A percentile compares a stretch with the other conserved stretches of the same genome.
Conservation (phyloP, 2,797 vertebrate genomes). For the Petrocephalus sullivani region DNA sequence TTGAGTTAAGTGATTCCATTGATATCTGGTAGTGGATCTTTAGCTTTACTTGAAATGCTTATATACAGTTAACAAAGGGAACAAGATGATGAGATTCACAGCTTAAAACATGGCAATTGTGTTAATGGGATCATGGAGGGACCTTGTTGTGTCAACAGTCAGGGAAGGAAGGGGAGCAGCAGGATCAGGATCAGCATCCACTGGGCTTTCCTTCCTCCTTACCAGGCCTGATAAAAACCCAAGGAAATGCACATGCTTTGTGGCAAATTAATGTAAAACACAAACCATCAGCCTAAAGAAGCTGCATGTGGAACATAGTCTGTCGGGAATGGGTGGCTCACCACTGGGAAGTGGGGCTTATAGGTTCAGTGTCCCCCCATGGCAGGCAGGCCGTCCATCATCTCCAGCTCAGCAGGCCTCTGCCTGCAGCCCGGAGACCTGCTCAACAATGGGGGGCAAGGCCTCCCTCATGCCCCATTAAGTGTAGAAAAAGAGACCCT, state of each 20-base stretch:
- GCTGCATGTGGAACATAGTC: too few relatives aligned
- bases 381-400: not conserved
- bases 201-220: not conserved
- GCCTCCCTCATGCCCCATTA: constrained; percentile 60
- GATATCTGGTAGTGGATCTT: not conserved
- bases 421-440: not conserved
- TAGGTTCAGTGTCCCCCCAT: not conserved
- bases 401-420: not conserved
- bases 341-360: not conserved
- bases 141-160: not conserved
- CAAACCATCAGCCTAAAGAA: not conserved
- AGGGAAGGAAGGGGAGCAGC: not conserved
- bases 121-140: not conserved
- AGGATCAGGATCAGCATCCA: not conserved
- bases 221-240: not conserved
- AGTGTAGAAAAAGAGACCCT: constrained; percentile 52
- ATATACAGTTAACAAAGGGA: not conserved
- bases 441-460: constrained; percentile 17
- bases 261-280: not conserved
- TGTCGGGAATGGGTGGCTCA: not conserved
- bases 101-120: not conserved
- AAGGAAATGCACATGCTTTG: not conserved
- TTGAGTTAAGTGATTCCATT: not conserved
- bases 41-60: not conserved
- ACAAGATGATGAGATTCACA: not conserved